Evolutionary conservation across 2,888 invertebrate species (phyloP).

Genomic region (Allophyes oxyacanthae): DNA sequence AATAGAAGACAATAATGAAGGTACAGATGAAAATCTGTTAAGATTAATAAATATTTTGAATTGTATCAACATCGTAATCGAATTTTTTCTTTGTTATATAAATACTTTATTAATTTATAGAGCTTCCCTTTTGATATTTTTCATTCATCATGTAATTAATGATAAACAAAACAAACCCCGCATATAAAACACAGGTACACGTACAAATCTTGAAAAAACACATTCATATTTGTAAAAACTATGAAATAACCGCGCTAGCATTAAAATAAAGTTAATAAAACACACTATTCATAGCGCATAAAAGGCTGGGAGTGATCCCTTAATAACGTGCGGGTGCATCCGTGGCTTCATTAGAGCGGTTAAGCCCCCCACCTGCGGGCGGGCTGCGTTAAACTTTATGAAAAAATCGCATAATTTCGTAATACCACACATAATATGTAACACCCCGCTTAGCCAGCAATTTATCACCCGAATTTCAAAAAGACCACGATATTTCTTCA

Average conservation of each 20-base stretch:
- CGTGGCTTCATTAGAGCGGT: slow-evolving; percentile 72
- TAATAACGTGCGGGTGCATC: slow-evolving; percentile 75
- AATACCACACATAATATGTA: slow-evolving; percentile 24
- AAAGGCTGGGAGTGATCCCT: slow-evolving; percentile 72
- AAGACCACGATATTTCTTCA: slow-evolving; percentile 14
- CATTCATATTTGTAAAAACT: slow-evolving; percentile 38
- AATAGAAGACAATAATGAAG: no score
- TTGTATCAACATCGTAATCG: no score
- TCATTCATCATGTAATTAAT: no score
- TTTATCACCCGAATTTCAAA: slow-evolving; percentile 15
- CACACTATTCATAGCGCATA: slow-evolving; percentile 68
- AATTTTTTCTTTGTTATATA: no score
- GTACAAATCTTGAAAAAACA: slow-evolving; percentile 18
- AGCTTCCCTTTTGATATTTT: no score
- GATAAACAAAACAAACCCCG: slow-evolving; percentile 3
- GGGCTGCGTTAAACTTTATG: slow-evolving; percentile 60
- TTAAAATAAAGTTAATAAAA: slow-evolving; percentile 75
- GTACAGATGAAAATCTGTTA: no score
- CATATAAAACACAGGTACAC: slow-evolving; percentile 25
- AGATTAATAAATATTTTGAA: no score
- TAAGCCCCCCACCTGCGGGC: slow-evolving; percentile 61
- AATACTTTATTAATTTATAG: no score
- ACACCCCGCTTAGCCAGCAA: slow-evolving; percentile 16
- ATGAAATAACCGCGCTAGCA: slow-evolving; percentile 51
- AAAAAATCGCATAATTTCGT: slow-evolving; percentile 60